phyloP scores from a whole-genome alignment of 1,140 invertebrate species.

The Papilio polyxenes region DNA sequence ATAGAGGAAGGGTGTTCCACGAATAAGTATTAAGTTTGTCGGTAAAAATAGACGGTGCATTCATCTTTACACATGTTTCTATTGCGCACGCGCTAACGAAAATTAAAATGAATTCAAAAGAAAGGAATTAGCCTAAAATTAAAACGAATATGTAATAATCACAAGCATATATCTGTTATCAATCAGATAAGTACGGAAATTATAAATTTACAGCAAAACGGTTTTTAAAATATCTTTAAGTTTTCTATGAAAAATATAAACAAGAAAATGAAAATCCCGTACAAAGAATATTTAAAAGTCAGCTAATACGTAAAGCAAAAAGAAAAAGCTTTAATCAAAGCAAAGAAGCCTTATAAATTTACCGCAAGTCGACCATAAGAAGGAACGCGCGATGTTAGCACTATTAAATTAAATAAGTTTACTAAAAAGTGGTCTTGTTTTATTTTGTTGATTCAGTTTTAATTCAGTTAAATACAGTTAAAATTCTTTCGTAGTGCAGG shows the following conservation, averaged over 20 bases:
- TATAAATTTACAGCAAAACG: too few species aligned
- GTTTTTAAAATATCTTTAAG: too few species aligned
- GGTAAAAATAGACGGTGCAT: constrained; percentile 30
- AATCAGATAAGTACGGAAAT: too few species aligned
- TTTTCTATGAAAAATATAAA: not conserved
- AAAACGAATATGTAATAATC: too few species aligned
- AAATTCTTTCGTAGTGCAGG: not conserved
- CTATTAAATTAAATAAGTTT: constrained; percentile 2
- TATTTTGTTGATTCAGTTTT: not conserved
- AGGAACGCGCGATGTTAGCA: not conserved
- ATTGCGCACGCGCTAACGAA: constrained; percentile 1
- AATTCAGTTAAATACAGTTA: too few species aligned
- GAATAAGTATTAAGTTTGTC: constrained; percentile 14
- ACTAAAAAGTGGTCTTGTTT: not conserved
- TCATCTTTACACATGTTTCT: constrained; percentile 13
- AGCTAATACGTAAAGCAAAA: not conserved
- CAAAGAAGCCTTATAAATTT: not conserved
- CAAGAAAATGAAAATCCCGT: not conserved
- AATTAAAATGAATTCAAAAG: constrained; percentile 12
- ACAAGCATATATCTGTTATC: too few species aligned
- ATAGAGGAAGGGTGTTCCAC: constrained; percentile 29
- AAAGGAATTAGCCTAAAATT: not conserved
- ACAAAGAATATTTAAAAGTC: not conserved
- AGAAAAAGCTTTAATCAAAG: not conserved
- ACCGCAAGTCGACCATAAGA: not conserved